Conservation (phyloP, 37 sponge, comb jelly and placozoan species). For the Bolinopsis microptera region DNA sequence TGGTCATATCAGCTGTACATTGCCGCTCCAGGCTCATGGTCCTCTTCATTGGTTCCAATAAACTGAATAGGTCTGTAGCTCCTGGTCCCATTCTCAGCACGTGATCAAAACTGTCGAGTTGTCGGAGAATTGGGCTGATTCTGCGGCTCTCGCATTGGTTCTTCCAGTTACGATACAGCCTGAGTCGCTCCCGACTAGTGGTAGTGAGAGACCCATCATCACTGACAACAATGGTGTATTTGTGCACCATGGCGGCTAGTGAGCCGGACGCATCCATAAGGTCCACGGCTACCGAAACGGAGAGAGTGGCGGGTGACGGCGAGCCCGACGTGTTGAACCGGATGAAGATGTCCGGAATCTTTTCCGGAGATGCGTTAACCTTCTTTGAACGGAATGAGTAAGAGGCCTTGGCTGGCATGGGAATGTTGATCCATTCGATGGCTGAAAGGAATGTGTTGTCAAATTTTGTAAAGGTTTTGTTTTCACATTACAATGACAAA, state of each 20-base stretch:
- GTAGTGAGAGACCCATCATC: background rate
- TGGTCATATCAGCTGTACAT: background rate
- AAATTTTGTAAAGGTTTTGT: too few species aligned
- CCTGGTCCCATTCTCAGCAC: background rate
- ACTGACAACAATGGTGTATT: background rate
- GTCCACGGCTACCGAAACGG: background rate
- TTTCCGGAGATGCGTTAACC: too few species aligned
- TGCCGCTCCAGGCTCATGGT: background rate
- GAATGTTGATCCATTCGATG: too few species aligned
- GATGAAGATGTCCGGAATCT: background rate
- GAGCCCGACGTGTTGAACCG: background rate
- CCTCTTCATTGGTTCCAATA: background rate
- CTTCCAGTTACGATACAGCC: background rate
- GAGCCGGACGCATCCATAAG: background rate
- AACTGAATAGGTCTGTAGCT: background rate
- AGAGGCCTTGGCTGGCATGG: too few species aligned
- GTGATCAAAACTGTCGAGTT: background rate
- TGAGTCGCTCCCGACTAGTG: background rate
- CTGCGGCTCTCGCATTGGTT: background rate
- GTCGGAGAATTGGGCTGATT: background rate
- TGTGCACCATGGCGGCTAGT: background rate
- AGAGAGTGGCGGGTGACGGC: background rate
- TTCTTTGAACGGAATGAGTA: too few species aligned
- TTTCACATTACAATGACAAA: too few species aligned
- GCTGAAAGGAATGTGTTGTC: too few species aligned